Evolutionary conservation across 2,797 vertebrate species (phyloP).

Genomic region (Rhodeus uyekii): DNA sequence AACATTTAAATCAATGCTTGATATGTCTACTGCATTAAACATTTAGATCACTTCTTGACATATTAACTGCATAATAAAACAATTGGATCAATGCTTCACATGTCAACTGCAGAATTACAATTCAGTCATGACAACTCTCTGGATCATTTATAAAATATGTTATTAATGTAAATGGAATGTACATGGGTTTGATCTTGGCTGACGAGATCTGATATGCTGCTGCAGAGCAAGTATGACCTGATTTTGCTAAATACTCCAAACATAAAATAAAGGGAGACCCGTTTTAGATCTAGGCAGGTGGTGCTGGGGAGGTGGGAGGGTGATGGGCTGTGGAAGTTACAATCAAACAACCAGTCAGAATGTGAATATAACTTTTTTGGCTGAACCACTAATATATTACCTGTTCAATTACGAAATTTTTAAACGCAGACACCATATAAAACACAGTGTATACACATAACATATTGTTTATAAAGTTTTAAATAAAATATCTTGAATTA

Average conservation of each 20-base stretch:
- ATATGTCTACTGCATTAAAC: too few relatives aligned
- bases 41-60: too few relatives aligned
- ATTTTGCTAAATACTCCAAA: neutral
- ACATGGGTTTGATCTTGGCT: neutral
- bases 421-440: neutral
- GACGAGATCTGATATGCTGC: neutral
- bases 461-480: too few relatives aligned
- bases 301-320: neutral
- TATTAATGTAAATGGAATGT: neutral
- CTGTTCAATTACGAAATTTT: neutral
- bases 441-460: too few relatives aligned
- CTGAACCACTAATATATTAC: neutral
- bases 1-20: too few relatives aligned
- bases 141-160: neutral
- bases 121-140: neutral
- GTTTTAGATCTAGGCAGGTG: neutral
- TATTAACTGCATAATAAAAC: neutral
- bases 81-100: neutral
- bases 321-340: neutral
- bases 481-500: neutral
- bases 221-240: neutral
- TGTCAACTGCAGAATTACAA: neutral
- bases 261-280: neutral
- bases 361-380: fast-evolving
- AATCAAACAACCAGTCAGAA: neutral